Conservation (phyloP, 2,797 vertebrate genomes). For the Jordanella pulchra region DNA sequence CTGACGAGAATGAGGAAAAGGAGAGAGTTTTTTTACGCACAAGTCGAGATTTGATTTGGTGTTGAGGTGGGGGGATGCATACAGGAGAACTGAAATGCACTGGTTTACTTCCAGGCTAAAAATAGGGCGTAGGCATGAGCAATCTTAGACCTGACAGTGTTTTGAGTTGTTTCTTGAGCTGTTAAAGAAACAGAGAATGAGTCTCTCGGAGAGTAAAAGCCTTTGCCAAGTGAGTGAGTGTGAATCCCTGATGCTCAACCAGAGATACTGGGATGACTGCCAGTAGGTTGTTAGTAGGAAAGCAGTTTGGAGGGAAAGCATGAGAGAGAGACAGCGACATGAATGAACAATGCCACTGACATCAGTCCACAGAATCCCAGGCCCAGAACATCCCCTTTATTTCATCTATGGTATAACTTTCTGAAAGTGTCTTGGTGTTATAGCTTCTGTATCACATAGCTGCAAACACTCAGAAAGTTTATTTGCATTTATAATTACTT, state of each 20-base stretch:
- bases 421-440: neutral
- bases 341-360: constrained; percentile 62
- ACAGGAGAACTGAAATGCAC: constrained; percentile 45
- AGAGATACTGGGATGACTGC: constrained; percentile 52
- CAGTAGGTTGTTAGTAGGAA: constrained; percentile 40
- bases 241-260: constrained; percentile 44
- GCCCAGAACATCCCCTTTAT: constrained; percentile 23
- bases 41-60: constrained; percentile 35
- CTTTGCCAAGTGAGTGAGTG: constrained; percentile 46
- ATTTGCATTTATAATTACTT: constrained; percentile 5
- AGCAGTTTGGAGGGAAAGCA: constrained; percentile 4
- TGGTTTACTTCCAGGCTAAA: constrained; percentile 58
- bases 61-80: constrained; percentile 17
- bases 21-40: constrained; percentile 12
- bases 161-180: constrained; percentile 56
- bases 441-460: neutral
- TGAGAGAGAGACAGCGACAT: constrained; percentile 37
- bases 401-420: neutral
- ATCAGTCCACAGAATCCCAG: constrained; percentile 49
- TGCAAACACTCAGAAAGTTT: neutral
- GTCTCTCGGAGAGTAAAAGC: constrained; percentile 28
- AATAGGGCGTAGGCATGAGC: constrained; percentile 55
- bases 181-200: constrained; percentile 44
- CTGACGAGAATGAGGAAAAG: constrained; percentile 23
- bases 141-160: constrained; percentile 52